A percentile compares a stretch with the other conserved stretches of the same genome.
phyloP scores from a whole-genome alignment of 2,888 invertebrate genomes.

The Helobdella robusta region DNA sequence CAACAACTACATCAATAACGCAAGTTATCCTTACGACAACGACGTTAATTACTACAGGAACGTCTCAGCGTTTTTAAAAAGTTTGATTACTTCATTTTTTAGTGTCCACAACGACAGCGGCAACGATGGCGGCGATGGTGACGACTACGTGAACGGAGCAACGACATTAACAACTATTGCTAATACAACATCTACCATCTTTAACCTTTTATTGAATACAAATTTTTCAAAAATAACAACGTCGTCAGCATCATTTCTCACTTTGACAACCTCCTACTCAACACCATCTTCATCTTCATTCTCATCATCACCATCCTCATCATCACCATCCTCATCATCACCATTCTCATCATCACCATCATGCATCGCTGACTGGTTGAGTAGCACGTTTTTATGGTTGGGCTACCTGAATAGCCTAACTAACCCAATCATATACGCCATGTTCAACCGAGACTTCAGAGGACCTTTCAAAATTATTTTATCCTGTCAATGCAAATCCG shows the following conservation, averaged over 20 bases:
- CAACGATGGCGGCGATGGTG: neutral
- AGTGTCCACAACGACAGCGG: neutral
- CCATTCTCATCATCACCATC: slow-evolving; percentile 21
- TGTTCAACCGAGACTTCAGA: slow-evolving; percentile 75
- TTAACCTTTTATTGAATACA: too few species aligned
- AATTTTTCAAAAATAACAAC: neutral
- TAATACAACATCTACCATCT: too few species aligned
- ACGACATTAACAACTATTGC: neutral
- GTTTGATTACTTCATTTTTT: too few species aligned
- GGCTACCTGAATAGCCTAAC: slow-evolving; percentile 27
- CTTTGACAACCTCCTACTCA: neutral
- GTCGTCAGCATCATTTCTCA: neutral
- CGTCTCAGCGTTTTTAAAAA: too few species aligned
- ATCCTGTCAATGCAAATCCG: slow-evolving; percentile 54
- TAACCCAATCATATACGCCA: slow-evolving; percentile 26
- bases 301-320: neutral
- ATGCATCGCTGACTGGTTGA: slow-evolving; percentile 41
- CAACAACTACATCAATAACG: too few species aligned
- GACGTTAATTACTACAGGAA: too few species aligned
- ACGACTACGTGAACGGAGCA: neutral
- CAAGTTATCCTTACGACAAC: too few species aligned
- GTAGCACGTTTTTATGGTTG: slow-evolving; percentile 44
- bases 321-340: neutral
- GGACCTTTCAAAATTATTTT: slow-evolving; percentile 90
- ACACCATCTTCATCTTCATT: neutral